Base-by-base conservation (phyloP, 1,140 invertebrate genomes). In the Asbolus verrucosus region DNA sequence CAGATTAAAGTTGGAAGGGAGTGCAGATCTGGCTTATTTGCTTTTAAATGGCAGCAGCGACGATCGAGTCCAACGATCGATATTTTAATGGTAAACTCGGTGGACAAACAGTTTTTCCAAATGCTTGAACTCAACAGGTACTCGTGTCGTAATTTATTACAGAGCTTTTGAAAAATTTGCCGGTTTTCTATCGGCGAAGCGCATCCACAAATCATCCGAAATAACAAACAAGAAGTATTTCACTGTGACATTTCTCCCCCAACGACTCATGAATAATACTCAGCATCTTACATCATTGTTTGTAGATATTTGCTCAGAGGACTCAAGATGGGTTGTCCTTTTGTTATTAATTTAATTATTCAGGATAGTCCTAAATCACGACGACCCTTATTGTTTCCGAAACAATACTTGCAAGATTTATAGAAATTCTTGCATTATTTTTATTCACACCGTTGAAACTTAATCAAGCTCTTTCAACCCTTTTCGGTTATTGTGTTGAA, bases 331-430 rank as follows among this genome's bases (percentile, higher is more conserved):
- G 61, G 39, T 63, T 63, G 61, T 63, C 61, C 61, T 63, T 63
- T 63, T 63, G 61, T 63, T 63, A 63, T 63, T 63, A 63, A 63
- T 63, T 63, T 63, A 63, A 63, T 63, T 63, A 63, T 63, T 63
- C 39, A 63, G 61, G 33, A 38, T 63, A 27, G 31, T 63, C 33
- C 61, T 63, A 63, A 63, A 63, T 63, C 61, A 63, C 61, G 13
- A 33, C 19, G 39, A 63, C 39, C 61, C 61, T 63, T 31, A 39
- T 63, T 63, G 61, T 63, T 39, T 13, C 11, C 19, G 21, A 19
- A 27, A 39, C 33, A 41, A 41, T 63, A 24, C 19, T 39, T 21
- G 14, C 33, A 0, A 24, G 18, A 63, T 41, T 63, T 41, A 27
- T 41, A 63, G 61, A 19, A 63, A 41, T 27, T 63, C 33, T 38